phyloP scores from a whole-genome alignment of 2,888 invertebrate genomes.

The Agonopterix subpropinquella region DNA sequence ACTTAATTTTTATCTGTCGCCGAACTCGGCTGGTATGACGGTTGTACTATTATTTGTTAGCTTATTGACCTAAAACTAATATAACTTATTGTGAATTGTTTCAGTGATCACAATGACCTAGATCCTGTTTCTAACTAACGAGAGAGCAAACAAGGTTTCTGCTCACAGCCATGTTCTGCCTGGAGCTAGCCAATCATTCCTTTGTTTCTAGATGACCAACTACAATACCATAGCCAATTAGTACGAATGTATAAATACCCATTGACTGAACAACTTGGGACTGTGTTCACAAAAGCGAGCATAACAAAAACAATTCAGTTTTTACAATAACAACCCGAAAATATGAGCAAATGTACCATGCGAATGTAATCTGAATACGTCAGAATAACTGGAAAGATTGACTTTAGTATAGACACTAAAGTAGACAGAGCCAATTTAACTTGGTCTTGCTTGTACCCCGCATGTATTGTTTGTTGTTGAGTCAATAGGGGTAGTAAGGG shows the following conservation, averaged over 20 bases:
- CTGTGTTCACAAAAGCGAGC: neutral
- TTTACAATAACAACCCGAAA: too few relatives aligned
- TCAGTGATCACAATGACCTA: too few relatives aligned
- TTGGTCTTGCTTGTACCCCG: conserved; percentile 23
- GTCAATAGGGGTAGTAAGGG: conserved; percentile 26
- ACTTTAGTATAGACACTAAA: conserved; percentile 34
- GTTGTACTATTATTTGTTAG: too few relatives aligned
- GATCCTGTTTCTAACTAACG: neutral
- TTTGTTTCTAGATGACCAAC: conserved; percentile 15
- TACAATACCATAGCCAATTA: neutral
- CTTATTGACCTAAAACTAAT: too few relatives aligned
- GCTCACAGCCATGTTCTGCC: conserved; percentile 9
- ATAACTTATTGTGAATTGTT: too few relatives aligned
- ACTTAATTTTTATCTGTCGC: too few relatives aligned
- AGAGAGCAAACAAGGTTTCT: neutral
- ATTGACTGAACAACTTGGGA: neutral
- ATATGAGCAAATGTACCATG: conserved; percentile 11
- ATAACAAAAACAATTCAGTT: neutral
- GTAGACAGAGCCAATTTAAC: conserved; percentile 19
- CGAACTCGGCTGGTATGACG: too few relatives aligned
- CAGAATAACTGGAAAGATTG: conserved; percentile 58
- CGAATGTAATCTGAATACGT: conserved; percentile 56
- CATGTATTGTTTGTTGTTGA: conserved; percentile 16
- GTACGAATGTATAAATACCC: neutral
- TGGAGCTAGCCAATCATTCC: conserved; percentile 24